phyloP scores from a whole-genome alignment of 2,797 vertebrate genomes.

The Enteromius treurensis region DNA sequence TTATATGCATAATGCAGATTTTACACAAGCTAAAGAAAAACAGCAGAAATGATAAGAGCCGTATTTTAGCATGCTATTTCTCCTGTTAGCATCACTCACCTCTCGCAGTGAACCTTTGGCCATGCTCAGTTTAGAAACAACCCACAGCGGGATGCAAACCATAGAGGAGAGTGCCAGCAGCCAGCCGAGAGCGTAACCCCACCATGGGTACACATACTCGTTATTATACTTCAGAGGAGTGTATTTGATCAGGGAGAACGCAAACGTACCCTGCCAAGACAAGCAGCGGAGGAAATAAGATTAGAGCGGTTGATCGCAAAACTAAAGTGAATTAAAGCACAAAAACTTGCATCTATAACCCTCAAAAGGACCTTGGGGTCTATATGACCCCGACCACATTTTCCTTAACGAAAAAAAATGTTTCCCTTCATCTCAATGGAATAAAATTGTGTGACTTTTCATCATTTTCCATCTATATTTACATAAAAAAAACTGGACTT shows the following conservation, averaged over 20 bases:
- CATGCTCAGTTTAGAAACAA: conserved; percentile 79
- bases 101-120: conserved; percentile 88
- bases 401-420: too few relatives aligned
- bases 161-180: conserved; percentile 92
- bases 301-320: background rate
- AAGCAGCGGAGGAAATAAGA: background rate
- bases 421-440: too few relatives aligned
- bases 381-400: too few relatives aligned
- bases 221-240: conserved; percentile 95
- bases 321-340: background rate
- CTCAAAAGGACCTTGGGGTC: too few relatives aligned
- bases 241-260: conserved; percentile 94
- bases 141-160: conserved; percentile 89
- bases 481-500: too few relatives aligned
- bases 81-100: conserved; percentile 68
- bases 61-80: background rate
- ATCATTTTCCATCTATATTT: too few relatives aligned
- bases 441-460: too few relatives aligned
- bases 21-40: background rate
- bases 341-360: background rate
- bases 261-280: conserved; percentile 86
- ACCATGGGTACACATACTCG: conserved; percentile 93
- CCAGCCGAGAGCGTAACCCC: conserved; percentile 93
- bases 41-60: background rate
- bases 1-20: background rate